Evolutionary conservation across 2,888 invertebrate species (phyloP), one percentile per base, ranked within the genome.

Genomic region (Archips xylosteana): DNA sequence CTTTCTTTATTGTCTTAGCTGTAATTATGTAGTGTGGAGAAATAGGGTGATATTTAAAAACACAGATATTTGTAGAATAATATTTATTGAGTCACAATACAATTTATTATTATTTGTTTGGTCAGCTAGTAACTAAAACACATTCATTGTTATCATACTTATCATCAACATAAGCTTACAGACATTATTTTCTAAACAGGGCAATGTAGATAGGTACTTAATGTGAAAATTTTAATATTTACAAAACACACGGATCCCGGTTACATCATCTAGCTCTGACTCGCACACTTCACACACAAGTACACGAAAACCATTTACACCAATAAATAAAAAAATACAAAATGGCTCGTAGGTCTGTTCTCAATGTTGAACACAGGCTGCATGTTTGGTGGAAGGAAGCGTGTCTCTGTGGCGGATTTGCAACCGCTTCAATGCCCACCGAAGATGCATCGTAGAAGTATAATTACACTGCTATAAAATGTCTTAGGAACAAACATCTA

Each of bases 291-390:
- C 63, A 73, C 57, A 68, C 68, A 63, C 45, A 62, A 57, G 12
- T 49, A 59, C 12, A 60, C 59, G 36, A 36, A 36, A 57, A 63
- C 47, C 67, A 72, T 63, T 63, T 59, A 47, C 34, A 68, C 68
- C 57, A 67, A 72, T 69, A 73, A 73, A 68, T 73, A 64, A 64
- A 64, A 57, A 34, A 68, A 39, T 69, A 68, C 39, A 10, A 68
- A 73, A 73, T 73, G 60, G 60, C 39, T 39, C 32, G 32, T 57
- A 57, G 23, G 10, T 57, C 32, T 57, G 12, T 57, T 57, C 3
- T 12, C 10, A 32, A 23, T 54, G 54, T 23, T 8, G n/a, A 54
- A 54, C 54, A 54, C 23, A 54, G 39, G 39, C 6, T 39, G 39
- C 39, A 39, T 5, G 6, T 39, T 39, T 6, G 39, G 39, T 39